Conservation (phyloP, 2,113 vertebrate species). For the Heterotis niloticus region DNA sequence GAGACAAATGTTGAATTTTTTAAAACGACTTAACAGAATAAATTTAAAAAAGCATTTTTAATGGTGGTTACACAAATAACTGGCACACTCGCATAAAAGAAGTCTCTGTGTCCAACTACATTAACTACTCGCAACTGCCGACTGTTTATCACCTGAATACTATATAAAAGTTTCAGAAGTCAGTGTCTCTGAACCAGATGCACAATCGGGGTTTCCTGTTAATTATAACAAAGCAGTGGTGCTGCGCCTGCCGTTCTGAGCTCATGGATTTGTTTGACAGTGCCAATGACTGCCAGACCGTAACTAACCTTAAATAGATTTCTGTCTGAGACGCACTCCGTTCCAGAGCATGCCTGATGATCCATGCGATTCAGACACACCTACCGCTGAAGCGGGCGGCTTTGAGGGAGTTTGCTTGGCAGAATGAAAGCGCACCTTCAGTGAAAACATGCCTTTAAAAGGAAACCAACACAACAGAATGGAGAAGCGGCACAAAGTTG, state of each 20-base stretch:
- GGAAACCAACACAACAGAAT: background rate
- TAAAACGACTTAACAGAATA: too few relatives aligned
- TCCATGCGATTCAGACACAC: background rate
- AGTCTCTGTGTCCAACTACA: background rate
- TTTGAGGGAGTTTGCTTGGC: background rate
- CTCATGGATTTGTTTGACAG: constrained; percentile 11
- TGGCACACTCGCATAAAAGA: background rate
- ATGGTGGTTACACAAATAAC: background rate
- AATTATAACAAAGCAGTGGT: background rate
- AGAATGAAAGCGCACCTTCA: too few relatives aligned
- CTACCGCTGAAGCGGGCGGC: background rate
- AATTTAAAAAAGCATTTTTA: background rate
- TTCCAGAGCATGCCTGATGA: background rate
- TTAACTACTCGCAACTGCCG: background rate
- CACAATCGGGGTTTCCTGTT: background rate
- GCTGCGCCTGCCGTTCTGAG: background rate
- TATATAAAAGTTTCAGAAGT: background rate
- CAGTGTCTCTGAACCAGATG: too few relatives aligned
- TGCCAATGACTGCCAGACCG: constrained; percentile 21
- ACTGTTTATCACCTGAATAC: background rate
- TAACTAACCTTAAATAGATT: constrained; percentile 17
- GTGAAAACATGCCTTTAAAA: background rate
- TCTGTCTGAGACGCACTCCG: background rate
- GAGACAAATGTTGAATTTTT: background rate
- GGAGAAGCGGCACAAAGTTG: background rate